Base-by-base conservation (phyloP, 2,797 vertebrate species). In the Sciaenops ocellatus region DNA sequence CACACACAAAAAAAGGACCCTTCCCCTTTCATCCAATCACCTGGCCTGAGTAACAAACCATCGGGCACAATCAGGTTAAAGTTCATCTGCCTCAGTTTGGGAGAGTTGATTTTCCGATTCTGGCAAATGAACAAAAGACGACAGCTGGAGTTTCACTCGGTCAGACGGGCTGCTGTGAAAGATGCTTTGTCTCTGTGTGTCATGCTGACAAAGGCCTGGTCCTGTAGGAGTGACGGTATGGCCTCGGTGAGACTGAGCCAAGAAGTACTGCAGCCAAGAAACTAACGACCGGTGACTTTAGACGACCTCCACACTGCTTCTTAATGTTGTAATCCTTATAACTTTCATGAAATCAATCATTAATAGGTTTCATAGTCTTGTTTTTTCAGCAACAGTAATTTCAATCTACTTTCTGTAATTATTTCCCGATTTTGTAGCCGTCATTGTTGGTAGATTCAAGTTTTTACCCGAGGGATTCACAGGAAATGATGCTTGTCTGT, bases 41-140 rank as follows among this genome's bases (percentile, higher is more conserved):
- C 34, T 38, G 34, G 34, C 34, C 34, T 38, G 34, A 9, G 34
- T 38, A 38, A 38, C 34, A 9, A 9, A 38, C 34, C 34, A 38
- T 38, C 34, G 2, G 2, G 34, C 34, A 38, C 34, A 38, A 38
- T 9, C 8, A 38, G 73, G 59, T 18, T 4, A 15, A 55, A 59
- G 15, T 50, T 65, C 9, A 69, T 74, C 30, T 60, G 63, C 16
- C 34, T 26, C 0, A 10, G 22, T 69, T 62, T 62, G n/a, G 34
- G 55, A 28, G 56, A 69, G 50, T 5, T 51, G 60, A 50, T 41
- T 74, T 41, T 71, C 50, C 47, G 75, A 56, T 76, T 73, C 47
- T 62, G 69, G 62, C 17, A 62, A 83, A 71, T 52, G 3, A 67
- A 44, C 12, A 64, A 70, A 66, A 57, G 47, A 50, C 41, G 70